Base-by-base conservation (phyloP, 2,888 invertebrate genomes). In the Rhagonycha fulva region DNA sequence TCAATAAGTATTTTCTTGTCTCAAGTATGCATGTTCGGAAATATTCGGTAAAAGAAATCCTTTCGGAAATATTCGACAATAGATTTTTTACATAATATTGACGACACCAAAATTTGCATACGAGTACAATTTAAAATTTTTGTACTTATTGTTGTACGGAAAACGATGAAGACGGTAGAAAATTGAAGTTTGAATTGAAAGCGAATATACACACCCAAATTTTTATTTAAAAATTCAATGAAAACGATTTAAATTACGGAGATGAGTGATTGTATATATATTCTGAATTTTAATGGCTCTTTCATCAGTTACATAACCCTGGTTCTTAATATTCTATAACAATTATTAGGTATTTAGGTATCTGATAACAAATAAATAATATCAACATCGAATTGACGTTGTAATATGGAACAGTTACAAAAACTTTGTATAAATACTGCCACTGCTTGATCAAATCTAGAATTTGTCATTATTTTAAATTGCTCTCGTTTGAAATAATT, bases 1-100 rank as follows among this genome's bases (percentile, higher is more conserved):
- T 87, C 87, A 87, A 87, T 87, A 87, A 86, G 86, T 86, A 87
- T 87, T 86, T 86, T 86, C 86, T 86, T 85, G 84, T 84, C 84
- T 84, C 84, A 83, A 84, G 84, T 84, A 83, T 84, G 82, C 82
- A 82, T 66, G 82, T 84, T 86, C 86, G 86, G 83, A 80, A 79
- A 77, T 81, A 81, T 82, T 84, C 85, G 85, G 82, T 77, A 68
- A 79, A 78, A 80, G 81, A 81, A 82, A 83, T 82, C 81, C 82
- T 80, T 12, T 66, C 63, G 63, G 23, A 66, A n/a, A 24, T 82
- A 78, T 80, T 86, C 86, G 86, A 83, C 83, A 83, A 86, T 86
- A 83, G 85, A 85, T 86, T 86, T 86, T 86, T 86, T 85, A 84
- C 78, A 81, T 76, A 75, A 47, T 73, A 82, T 81, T 83, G 85